phyloP scores from a whole-genome alignment of 30 jellyfish, hydroid and myxozoan species.

The Aurelia aurita region DNA sequence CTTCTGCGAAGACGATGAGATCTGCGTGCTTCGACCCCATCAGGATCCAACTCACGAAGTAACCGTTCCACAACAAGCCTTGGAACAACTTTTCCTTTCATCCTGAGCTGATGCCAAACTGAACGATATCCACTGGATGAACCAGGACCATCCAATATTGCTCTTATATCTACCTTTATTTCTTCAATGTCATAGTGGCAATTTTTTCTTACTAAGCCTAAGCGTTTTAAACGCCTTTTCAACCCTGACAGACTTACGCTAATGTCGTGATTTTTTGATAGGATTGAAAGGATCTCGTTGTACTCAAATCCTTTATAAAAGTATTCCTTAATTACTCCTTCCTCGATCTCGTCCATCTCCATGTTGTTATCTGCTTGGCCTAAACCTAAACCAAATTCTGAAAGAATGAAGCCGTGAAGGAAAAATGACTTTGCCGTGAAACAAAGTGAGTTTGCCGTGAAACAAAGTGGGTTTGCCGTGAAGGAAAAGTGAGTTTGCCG shows the following conservation, averaged over 20 bases:
- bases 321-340: conserved; percentile 28
- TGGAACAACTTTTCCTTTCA: conserved; percentile 37
- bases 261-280: conserved; percentile 19
- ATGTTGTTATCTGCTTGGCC: too few relatives aligned
- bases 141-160: conserved; percentile 32
- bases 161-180: conserved; percentile 4
- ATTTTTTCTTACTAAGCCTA: conserved; percentile 37
- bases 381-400: too few relatives aligned
- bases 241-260: conserved; percentile 1
- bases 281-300: conserved; percentile 23
- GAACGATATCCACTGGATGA: conserved; percentile 33
- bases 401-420: too few relatives aligned
- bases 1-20: conserved; percentile 30
- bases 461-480: too few relatives aligned
- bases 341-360: too few relatives aligned
- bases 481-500: too few relatives aligned
- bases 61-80: conserved; percentile 10
- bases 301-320: conserved; percentile 11
- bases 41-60: conserved; percentile 29
- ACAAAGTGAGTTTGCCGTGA: too few relatives aligned
- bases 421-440: too few relatives aligned
- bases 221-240: conserved; percentile 19
- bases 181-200: conserved; percentile 29
- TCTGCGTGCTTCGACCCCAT: conserved; percentile 12
- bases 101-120: conserved; percentile 30